Evolutionary conservation across 1,140 invertebrate genomes (phyloP).

Genomic region (Bombus difficillimus): DNA sequence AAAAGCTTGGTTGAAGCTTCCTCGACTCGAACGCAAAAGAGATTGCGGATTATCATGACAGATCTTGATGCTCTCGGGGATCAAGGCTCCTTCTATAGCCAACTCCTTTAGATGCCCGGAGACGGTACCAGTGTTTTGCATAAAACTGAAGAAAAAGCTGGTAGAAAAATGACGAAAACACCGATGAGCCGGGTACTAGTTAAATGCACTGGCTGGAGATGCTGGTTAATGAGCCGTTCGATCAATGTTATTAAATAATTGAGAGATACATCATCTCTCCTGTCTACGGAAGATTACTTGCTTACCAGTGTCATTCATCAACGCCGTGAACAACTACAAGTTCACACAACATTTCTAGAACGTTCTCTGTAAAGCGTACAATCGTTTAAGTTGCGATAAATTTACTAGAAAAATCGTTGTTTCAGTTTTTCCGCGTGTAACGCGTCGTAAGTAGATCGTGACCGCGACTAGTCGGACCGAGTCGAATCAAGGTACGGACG

Average conservation of each 20-base stretch:
- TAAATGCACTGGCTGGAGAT: background rate
- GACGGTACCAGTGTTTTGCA: constrained; percentile 20
- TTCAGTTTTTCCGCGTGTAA: background rate
- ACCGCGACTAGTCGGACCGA: background rate
- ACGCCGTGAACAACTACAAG: background rate
- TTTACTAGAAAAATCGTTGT: background rate
- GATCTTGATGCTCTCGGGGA: constrained; percentile 40
- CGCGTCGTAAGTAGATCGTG: background rate
- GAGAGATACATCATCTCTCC: background rate
- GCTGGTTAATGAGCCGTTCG: background rate
- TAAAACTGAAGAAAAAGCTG: constrained; percentile 3
- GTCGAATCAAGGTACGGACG: background rate
- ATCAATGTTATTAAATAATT: constrained; percentile 30
- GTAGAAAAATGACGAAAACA: background rate
- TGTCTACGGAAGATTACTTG: background rate
- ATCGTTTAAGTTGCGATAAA: background rate
- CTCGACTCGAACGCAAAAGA: constrained; percentile 18
- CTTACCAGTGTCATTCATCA: background rate
- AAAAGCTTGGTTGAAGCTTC: constrained; percentile 8
- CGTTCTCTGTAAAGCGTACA: background rate
- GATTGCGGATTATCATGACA: constrained; percentile 46
- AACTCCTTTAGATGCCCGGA: background rate
- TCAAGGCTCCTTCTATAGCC: constrained; percentile 9
- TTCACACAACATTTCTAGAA: background rate
- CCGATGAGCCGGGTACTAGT: background rate